Evolutionary conservation across 2,797 vertebrate genomes (phyloP).

Genomic region (Hylomyscus alleni): DNA sequence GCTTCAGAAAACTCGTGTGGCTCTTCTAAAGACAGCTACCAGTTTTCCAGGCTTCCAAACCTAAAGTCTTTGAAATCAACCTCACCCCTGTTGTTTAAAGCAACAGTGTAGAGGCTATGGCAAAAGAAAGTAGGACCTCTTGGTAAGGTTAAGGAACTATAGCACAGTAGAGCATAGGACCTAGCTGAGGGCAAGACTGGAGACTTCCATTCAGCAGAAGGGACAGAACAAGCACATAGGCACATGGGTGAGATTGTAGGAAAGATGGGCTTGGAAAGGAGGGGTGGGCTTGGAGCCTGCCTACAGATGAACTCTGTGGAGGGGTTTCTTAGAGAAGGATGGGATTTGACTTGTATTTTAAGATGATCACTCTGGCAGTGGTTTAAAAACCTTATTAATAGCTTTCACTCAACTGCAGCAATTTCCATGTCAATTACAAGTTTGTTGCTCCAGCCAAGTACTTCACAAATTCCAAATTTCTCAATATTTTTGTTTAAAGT

Average conservation of each 20-base stretch:
- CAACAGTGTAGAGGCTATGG: not conserved
- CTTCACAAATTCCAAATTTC: not conserved
- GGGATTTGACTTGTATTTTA: slow-evolving; percentile 19
- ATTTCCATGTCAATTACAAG: not conserved
- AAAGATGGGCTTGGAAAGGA: not conserved
- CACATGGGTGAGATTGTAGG: too few species aligned
- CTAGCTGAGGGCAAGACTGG: not conserved
- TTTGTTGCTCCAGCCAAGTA: not conserved
- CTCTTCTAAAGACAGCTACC: not conserved
- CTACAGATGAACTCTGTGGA: not conserved
- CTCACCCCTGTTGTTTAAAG: not conserved
- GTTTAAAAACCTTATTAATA: slow-evolving; percentile 31
- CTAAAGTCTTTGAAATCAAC: not conserved
- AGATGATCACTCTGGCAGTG: not conserved
- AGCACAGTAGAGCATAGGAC: not conserved
- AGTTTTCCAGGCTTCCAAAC: not conserved
- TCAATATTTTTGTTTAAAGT: slow-evolving; percentile 46
- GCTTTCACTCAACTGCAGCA: not conserved
- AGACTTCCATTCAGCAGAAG: not conserved
- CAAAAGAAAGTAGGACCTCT: not conserved
- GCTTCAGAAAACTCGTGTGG: not conserved
- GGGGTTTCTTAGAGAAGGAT: not conserved
- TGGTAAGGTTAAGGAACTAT: not conserved
- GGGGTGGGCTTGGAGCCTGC: not conserved
- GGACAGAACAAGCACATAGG: not conserved